phyloP scores from a whole-genome alignment of 2,888 invertebrate genomes.

The Athalia cordata region DNA sequence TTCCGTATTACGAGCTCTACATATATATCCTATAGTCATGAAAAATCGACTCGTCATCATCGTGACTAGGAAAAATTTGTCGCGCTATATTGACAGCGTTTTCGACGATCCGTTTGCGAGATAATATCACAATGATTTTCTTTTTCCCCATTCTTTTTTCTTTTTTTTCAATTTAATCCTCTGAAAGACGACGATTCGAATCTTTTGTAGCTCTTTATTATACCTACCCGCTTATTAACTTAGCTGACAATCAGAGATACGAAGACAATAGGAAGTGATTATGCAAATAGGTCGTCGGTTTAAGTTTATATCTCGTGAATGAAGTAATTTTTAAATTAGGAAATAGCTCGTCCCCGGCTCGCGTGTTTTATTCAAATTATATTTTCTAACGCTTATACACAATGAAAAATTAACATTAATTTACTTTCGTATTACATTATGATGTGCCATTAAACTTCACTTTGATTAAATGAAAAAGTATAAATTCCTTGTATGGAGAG shows the following conservation, averaged over 20 bases:
- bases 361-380: not conserved
- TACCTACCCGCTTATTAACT: not conserved
- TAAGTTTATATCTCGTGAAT: not conserved
- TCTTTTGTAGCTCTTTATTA: conserved; percentile 1
- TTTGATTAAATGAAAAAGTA: too few species aligned
- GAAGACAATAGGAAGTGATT: conserved; percentile 37
- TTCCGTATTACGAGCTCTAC: too few species aligned
- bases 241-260: conserved; percentile 3
- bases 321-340: conserved; percentile 24
- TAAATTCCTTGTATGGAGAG: too few species aligned
- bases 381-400: not conserved
- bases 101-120: too few species aligned
- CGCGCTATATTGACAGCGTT: too few species aligned
- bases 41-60: too few species aligned
- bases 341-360: conserved; percentile 3
- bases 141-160: too few species aligned
- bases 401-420: conserved; percentile 25
- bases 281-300: conserved; percentile 15
- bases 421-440: not conserved
- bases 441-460: too few species aligned
- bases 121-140: too few species aligned
- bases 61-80: too few species aligned
- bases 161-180: too few species aligned
- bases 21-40: too few species aligned
- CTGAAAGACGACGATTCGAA: not conserved